phyloP scores from a whole-genome alignment of 2,113 vertebrate genomes.

The cattle (Bos taurus) region ARS-UCD2.0 NC_037328.1:5707501-5708000 shows the following conservation, averaged over 20 bases:
- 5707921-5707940: not conserved
- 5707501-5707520: too few species aligned
- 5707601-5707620: too few species aligned
- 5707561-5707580: too few species aligned
- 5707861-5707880: not conserved
- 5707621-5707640: too few species aligned
- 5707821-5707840: not conserved
- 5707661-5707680: too few species aligned
- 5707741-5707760: not conserved
- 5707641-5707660: too few species aligned
- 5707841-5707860: not conserved
- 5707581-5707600: too few species aligned
- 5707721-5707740: not conserved
- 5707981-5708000: not conserved
- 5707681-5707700: too few species aligned
- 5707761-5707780: not conserved
- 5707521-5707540: too few species aligned
- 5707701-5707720: too few species aligned
- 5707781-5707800: not conserved
- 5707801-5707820: not conserved
- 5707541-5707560: too few species aligned
- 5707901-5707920: not conserved
- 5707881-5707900: not conserved
- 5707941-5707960: not conserved
- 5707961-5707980: not conserved